Percentiles rank a stretch among this genome's conserved stretches.
Evolutionary conservation across 2,888 invertebrate genomes (phyloP).

Genomic region (Drosophila austrosaltans): DNA sequence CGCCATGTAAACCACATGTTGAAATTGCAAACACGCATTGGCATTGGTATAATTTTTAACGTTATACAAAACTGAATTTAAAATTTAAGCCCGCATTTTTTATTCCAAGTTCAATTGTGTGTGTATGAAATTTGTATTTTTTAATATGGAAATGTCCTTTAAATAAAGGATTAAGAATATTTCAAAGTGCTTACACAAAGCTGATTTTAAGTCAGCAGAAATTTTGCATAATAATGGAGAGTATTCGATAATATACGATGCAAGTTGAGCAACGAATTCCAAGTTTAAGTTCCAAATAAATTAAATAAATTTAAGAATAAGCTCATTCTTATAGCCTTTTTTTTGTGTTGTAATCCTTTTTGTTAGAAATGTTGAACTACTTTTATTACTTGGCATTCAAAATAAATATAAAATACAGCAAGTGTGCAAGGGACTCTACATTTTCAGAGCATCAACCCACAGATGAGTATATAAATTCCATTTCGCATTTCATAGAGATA

Average conservation of each 20-base stretch:
- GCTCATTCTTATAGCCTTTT: too few relatives aligned
- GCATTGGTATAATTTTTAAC: conserved; percentile 2
- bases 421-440: background rate
- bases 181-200: too few relatives aligned
- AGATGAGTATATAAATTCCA: background rate
- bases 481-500: conserved; percentile 3
- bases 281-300: too few relatives aligned
- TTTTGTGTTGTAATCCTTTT: too few relatives aligned
- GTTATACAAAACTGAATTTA: background rate
- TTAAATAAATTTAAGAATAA: too few relatives aligned
- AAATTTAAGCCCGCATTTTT: conserved; percentile 31
- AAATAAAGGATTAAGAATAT: background rate
- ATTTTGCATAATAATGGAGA: too few relatives aligned
- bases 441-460: background rate
- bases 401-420: background rate
- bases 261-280: too few relatives aligned
- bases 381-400: background rate
- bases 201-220: too few relatives aligned
- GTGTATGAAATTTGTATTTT: background rate
- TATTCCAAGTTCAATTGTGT: background rate
- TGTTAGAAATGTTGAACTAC: background rate
- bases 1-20: conserved; percentile 37
- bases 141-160: background rate
- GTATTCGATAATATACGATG: too few relatives aligned
- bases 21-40: conserved; percentile 23